Evolutionary conservation across 2,888 invertebrate species (phyloP).

Genomic region (Stenodera caucasica): DNA sequence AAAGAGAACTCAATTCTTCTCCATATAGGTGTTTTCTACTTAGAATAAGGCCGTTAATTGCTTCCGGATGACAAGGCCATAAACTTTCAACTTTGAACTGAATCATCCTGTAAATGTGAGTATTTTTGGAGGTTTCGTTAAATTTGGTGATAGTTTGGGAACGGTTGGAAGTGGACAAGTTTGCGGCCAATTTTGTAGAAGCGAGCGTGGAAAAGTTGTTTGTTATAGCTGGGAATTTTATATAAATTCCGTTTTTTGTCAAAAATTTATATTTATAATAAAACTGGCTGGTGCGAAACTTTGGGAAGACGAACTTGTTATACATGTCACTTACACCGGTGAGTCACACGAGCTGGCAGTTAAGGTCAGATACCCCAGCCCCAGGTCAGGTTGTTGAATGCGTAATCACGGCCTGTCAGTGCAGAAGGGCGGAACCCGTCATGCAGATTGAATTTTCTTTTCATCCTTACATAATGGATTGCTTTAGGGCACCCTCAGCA

Average conservation of each 20-base stretch:
- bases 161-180: no score
- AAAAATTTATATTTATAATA: no score
- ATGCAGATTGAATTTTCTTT: constrained; percentile 57
- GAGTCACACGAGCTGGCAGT: constrained; percentile 47
- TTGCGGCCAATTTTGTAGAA: no score
- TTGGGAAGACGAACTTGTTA: constrained; percentile 48
- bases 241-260: no score
- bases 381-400: constrained; percentile 53
- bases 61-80: no score
- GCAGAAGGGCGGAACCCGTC: constrained; percentile 54
- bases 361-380: constrained; percentile 48
- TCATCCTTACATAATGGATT: constrained; percentile 56
- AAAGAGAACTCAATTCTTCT: no score
- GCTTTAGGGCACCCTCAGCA: constrained; percentile 44
- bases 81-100: no score
- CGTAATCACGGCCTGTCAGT: constrained; percentile 56
- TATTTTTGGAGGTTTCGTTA: no score
- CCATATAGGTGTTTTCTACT: no score
- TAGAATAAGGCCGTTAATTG: no score
- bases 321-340: constrained; percentile 52
- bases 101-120: no score
- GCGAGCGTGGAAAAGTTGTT: background rate
- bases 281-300: constrained; percentile 36
- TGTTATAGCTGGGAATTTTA: background rate
- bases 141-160: no score